Conservation (phyloP, 2,888 invertebrate species). For the Plagodis pulveraria region DNA sequence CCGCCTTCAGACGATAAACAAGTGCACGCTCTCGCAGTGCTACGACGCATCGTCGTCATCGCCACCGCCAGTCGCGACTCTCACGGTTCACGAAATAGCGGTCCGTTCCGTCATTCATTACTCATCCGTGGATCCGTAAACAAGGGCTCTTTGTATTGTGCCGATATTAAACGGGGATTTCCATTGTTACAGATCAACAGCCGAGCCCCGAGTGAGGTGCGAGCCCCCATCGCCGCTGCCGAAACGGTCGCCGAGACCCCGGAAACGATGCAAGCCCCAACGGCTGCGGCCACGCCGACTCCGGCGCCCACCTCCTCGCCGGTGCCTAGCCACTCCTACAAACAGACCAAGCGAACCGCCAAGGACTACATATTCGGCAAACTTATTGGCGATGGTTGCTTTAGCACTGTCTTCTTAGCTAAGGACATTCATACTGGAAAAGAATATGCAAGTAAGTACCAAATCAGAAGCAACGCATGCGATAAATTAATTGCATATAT, state of each 20-base stretch:
- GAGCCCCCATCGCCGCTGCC: conserved; percentile 83
- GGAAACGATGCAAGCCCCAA: conserved; percentile 79
- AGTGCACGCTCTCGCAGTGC: conserved; percentile 64
- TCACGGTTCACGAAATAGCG: conserved; percentile 41
- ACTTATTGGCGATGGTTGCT: conserved; percentile 98
- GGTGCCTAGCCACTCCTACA: conserved; percentile 69
- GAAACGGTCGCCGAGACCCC: conserved; percentile 81
- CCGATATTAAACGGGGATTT: conserved; percentile 23
- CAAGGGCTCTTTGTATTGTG: conserved; percentile 25
- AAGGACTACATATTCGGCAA: conserved; percentile 98
- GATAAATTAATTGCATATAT: no score
- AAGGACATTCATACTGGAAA: conserved; percentile 95
- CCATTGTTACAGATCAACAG: conserved; percentile 73
- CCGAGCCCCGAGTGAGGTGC: conserved; percentile 70
- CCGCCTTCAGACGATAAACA: conserved; percentile 58
- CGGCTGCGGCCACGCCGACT: conserved; percentile 71
- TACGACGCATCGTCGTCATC: conserved; percentile 48
- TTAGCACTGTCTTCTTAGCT: conserved; percentile 97
- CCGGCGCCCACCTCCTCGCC: conserved; percentile 70
- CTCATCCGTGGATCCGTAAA: conserved; percentile 42
- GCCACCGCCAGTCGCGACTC: conserved; percentile 35
- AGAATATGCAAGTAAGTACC: conserved; percentile 96
- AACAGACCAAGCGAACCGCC: conserved; percentile 88
- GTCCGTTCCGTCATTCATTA: conserved; percentile 43
- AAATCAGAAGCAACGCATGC: no score